A percentile compares a stretch with the other conserved stretches of the same genome.
Conservation (phyloP, 2,113 vertebrate genomes). For the Dolichallabes microphthalmus region DNA sequence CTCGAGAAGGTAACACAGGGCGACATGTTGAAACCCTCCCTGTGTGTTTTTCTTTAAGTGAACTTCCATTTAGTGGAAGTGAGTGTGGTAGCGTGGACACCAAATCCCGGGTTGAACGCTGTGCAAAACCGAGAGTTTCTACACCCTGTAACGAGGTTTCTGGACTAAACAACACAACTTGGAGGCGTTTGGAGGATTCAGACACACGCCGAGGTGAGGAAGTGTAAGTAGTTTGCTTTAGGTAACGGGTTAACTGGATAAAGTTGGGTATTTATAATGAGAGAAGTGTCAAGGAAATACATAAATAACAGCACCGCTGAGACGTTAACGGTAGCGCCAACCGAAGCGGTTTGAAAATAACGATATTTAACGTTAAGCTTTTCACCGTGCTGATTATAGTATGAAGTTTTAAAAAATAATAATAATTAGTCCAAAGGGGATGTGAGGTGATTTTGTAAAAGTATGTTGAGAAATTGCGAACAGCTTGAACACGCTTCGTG, state of each 20-base stretch:
- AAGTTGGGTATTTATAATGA: neutral
- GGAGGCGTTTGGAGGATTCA: neutral
- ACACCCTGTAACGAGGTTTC: neutral
- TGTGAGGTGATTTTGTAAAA: neutral
- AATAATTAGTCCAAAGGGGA: too few relatives aligned
- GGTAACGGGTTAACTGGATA: neutral
- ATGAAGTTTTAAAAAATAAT: neutral
- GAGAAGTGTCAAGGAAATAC: neutral
- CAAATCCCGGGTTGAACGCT: neutral
- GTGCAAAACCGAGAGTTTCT: neutral
- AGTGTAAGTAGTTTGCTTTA: neutral
- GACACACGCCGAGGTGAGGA: neutral
- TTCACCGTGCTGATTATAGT: neutral
- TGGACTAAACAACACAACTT: neutral
- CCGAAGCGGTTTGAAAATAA: neutral
- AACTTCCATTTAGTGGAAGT: slow-evolving; percentile 20
- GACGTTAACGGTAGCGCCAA: neutral
- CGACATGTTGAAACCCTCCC: neutral
- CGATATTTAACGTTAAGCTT: neutral
- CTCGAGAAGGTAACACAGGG: neutral
- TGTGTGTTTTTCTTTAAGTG: neutral
- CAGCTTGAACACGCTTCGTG: neutral
- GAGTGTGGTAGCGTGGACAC: neutral
- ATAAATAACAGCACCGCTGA: neutral
- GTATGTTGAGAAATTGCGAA: neutral